These are phyloP conservation scores for Sibirionetta formosa DNA, from an alignment of 2,797 vertebrate species.

Conservation along the genomic window DNA sequence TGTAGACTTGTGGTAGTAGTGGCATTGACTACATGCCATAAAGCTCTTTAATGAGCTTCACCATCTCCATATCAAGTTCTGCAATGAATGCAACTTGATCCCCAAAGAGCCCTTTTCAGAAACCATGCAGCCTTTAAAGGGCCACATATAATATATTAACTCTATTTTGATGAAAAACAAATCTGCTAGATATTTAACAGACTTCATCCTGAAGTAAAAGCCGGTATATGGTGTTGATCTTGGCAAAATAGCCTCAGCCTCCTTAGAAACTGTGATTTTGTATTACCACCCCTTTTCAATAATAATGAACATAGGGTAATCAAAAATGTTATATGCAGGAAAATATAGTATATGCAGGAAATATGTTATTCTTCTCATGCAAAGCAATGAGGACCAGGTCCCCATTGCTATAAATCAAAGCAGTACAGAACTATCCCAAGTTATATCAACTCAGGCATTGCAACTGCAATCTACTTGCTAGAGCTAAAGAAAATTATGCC, in stretches of 20 bases:
- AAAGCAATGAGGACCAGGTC: not conserved
- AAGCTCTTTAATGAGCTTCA: slow-evolving; percentile 30
- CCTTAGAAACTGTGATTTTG: not conserved
- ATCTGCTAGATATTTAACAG: slow-evolving; percentile 40
- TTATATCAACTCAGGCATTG: not conserved
- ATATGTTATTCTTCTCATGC: not conserved
- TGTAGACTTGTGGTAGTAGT: slow-evolving; percentile 35
- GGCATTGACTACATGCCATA: slow-evolving; percentile 50
- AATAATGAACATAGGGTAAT: not conserved
- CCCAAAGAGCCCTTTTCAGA: slow-evolving; percentile 50
- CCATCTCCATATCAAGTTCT: slow-evolving; percentile 59
- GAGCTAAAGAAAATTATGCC: not conserved
- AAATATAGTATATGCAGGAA: not conserved
- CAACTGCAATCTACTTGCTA: not conserved
- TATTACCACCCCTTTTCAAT: not conserved
- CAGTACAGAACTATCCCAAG: not conserved
- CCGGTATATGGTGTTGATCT: not conserved
- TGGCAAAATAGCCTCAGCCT: slow-evolving; percentile 25
- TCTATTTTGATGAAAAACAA: slow-evolving; percentile 59
- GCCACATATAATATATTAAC: slow-evolving; percentile 15
- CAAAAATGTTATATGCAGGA: not conserved
- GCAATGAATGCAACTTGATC: slow-evolving; percentile 21
- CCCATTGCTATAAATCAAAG: not conserved
- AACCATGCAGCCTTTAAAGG: slow-evolving; percentile 1
- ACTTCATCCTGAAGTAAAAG: slow-evolving; percentile 14